phyloP scores from a whole-genome alignment of 2,113 vertebrate species.

The Platanista minor region DNA sequence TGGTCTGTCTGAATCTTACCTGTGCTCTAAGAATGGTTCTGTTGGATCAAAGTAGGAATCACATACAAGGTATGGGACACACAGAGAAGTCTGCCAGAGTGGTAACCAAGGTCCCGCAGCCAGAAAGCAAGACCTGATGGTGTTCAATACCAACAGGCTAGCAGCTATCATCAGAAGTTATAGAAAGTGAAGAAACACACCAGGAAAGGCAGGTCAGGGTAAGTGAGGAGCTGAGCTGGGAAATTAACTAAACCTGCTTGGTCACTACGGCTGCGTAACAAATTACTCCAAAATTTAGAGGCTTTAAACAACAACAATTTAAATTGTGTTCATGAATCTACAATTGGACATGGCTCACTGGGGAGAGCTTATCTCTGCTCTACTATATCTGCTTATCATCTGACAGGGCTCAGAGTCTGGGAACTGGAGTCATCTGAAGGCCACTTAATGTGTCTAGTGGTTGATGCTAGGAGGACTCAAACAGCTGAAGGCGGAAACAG shows the following conservation, averaged over 20 bases:
- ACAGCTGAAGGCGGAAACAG: not conserved
- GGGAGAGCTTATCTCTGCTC: not conserved
- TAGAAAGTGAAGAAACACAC: not conserved
- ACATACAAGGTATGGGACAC: not conserved
- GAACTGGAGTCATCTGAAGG: not conserved
- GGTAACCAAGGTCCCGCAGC: not conserved
- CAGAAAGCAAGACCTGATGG: not conserved
- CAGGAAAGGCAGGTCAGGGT: not conserved
- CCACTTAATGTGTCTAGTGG: not conserved
- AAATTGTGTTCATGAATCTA: not conserved
- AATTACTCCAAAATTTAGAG: not conserved
- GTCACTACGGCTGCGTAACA: not conserved
- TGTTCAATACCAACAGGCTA: not conserved
- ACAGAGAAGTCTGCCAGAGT: not conserved
- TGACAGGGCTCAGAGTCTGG: not conserved
- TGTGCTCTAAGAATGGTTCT: not conserved
- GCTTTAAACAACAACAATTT: not conserved
- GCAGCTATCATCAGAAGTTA: not conserved
- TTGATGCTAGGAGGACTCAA: not conserved
- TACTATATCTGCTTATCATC: not conserved
- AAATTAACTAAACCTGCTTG: not conserved
- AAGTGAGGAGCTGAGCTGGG: not conserved
- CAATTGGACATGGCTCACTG: not conserved
- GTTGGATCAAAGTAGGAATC: not conserved
- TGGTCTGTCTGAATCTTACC: not conserved